Evolutionary conservation across 2,888 invertebrate species (phyloP).

Genomic region (Pemphredon lugubris): DNA sequence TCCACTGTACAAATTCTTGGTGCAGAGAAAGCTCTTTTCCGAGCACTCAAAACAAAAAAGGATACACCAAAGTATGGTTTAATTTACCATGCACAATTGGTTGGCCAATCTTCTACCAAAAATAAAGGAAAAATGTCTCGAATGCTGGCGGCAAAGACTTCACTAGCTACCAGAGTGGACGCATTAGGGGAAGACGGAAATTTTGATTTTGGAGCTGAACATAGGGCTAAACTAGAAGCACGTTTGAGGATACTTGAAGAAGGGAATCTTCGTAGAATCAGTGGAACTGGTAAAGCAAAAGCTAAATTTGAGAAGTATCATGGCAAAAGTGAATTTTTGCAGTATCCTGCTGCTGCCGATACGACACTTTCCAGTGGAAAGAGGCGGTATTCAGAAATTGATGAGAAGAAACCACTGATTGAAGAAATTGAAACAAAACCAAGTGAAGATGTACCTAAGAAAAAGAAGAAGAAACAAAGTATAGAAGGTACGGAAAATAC

Average conservation of each 20-base stretch:
- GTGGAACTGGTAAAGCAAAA: conserved; percentile 94
- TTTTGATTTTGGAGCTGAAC: conserved; percentile 93
- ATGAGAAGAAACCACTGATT: conserved; percentile 75
- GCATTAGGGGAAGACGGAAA: conserved; percentile 95
- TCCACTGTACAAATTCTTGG: conserved; percentile 99
- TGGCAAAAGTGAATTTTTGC: conserved; percentile 88
- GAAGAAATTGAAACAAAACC: conserved; percentile 73
- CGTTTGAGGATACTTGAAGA: conserved; percentile 91
- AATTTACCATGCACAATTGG: conserved; percentile 97
- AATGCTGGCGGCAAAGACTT: conserved; percentile 98
- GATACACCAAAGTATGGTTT: conserved; percentile 99
- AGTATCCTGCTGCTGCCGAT: conserved; percentile 91
- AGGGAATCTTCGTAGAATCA: conserved; percentile 90
- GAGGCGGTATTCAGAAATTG: conserved; percentile 84
- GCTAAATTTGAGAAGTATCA: conserved; percentile 97
- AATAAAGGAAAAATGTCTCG: conserved; percentile 97
- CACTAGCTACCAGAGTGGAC: conserved; percentile 96
- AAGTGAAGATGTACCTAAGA: conserved; percentile 67
- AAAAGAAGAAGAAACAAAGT: conserved; percentile 70
- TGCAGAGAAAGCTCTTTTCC: conserved; percentile 98
- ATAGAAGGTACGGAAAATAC: conserved; percentile 48
- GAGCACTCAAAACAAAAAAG: conserved; percentile 97
- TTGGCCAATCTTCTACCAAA: conserved; percentile 93
- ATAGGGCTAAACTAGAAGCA: conserved; percentile 93
- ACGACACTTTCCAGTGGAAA: conserved; percentile 87